Base-by-base conservation (phyloP, 2,888 invertebrate species). In the Chrysodeixis includens region DNA sequence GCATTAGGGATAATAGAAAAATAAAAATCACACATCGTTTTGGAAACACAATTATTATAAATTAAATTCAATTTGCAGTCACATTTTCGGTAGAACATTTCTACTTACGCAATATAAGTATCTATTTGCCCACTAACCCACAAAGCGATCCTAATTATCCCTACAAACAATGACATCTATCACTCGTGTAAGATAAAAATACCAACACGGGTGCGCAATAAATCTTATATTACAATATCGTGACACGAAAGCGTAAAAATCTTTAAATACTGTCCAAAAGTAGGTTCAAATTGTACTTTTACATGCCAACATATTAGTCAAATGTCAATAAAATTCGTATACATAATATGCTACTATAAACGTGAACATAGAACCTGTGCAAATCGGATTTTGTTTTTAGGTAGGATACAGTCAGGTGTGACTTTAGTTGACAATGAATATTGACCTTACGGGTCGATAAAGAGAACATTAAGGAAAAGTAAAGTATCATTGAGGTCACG, bases 401-500 rank as follows among this genome's bases (percentile, higher is more conserved):
- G 22, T 62, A 59, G n/a, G 51, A 57, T 56, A 26, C n/a, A 30
- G 30, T 12, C 54, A 10, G 32, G 22, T 40, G 52, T 65, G 52
- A 46, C 44, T 66, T 56, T 70, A 74, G 22, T 8, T 61, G 8
- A 35, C 49, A 58, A 60, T 58, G 44, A 57, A 65, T 55, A 62
- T 65, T 65, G 51, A 57, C 59, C 55, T n/a, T 69, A 67, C 12
- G 55, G 57, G 59, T 52, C 52, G 56, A 62, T 62, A 66, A 16
- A 61, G 49, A 54, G 44, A 66, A 74, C 68, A 62, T 51, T 59
- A 67, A 53, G 54, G 35, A 64, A 59, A 67, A 53, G 54, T 30
- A 64, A 59, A 67, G 57, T 57, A 71, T 66, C 51, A 61, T 77
- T 76, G 84, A 86, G 84, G 89, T 84, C 87, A 86, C 84, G 82